Conservation (phyloP, 2,797 vertebrate genomes). For the Gadopsis marmoratus region DNA sequence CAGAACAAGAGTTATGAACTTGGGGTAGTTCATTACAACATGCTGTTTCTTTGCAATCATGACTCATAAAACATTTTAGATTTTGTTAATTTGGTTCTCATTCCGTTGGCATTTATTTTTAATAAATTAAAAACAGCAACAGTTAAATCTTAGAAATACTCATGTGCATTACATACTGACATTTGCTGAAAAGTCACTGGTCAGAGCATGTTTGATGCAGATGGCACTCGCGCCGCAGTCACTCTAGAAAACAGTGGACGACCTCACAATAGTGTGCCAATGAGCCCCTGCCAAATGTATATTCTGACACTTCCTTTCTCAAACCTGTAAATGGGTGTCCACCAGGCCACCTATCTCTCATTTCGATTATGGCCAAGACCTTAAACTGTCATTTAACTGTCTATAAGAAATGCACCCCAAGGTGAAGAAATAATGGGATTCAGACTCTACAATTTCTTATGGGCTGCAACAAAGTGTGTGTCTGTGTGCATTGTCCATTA, state of each 20-base stretch:
- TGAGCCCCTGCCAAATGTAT: background rate
- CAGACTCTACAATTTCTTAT: slow-evolving; percentile 15
- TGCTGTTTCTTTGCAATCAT: background rate
- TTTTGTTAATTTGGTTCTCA: background rate
- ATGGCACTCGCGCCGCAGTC: background rate
- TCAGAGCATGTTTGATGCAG: background rate
- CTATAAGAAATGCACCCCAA: slow-evolving; percentile 35
- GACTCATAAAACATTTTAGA: background rate
- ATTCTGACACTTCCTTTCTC: slow-evolving; percentile 7
- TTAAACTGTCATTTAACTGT: slow-evolving; percentile 38
- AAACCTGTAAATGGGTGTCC: slow-evolving; percentile 3
- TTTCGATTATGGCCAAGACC: slow-evolving; percentile 37
- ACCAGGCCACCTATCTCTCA: slow-evolving; percentile 15
- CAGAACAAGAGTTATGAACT: background rate
- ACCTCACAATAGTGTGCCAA: background rate
- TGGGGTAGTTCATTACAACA: background rate
- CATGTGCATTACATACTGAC: background rate
- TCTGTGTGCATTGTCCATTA: background rate
- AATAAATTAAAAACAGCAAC: background rate
- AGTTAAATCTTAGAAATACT: background rate
- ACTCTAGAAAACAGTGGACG: background rate
- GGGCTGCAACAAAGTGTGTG: slow-evolving; percentile 6
- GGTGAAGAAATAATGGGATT: slow-evolving; percentile 23
- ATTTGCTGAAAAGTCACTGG: background rate
- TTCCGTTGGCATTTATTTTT: background rate